Percentiles rank a stretch among this genome's conserved stretches.
phyloP scores from a whole-genome alignment of 2,113 vertebrate species.

The Chauna torquata region DNA sequence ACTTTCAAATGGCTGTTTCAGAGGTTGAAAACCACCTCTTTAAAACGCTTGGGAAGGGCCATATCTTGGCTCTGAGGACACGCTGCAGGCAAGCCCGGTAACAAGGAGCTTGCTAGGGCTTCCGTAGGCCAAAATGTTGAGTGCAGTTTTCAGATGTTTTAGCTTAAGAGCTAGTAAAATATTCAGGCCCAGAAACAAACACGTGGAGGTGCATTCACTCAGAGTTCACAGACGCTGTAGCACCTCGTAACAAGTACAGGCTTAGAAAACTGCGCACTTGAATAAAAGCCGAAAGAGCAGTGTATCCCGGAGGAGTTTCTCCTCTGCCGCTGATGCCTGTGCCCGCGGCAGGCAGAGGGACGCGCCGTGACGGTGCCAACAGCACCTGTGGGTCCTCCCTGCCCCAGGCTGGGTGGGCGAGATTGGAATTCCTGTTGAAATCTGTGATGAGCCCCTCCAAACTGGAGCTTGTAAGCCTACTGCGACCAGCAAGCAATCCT shows the following conservation, averaged over 20 bases:
- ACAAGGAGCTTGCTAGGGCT: neutral
- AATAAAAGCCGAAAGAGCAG: neutral
- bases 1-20: neutral
- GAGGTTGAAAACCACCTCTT: neutral
- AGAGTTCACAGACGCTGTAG: neutral
- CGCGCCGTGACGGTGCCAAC: neutral
- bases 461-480: neutral
- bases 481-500: neutral
- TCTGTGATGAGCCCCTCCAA: neutral
- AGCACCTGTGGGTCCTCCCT: neutral
- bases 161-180: neutral
- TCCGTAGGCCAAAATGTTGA: neutral
- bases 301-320: neutral
- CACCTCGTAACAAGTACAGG: neutral
- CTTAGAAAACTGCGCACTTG: neutral
- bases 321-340: neutral
- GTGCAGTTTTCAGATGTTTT: neutral
- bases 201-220: rapidly evolving
- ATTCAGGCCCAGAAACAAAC: neutral
- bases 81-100: neutral
- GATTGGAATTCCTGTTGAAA: neutral
- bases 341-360: neutral
- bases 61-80: neutral
- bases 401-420: neutral
- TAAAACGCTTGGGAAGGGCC: neutral